These are phyloP conservation scores for Antedon mediterranea DNA, from an alignment of 53 echinoderm and acorn worm species.

Conservation along the genomic window DNA sequence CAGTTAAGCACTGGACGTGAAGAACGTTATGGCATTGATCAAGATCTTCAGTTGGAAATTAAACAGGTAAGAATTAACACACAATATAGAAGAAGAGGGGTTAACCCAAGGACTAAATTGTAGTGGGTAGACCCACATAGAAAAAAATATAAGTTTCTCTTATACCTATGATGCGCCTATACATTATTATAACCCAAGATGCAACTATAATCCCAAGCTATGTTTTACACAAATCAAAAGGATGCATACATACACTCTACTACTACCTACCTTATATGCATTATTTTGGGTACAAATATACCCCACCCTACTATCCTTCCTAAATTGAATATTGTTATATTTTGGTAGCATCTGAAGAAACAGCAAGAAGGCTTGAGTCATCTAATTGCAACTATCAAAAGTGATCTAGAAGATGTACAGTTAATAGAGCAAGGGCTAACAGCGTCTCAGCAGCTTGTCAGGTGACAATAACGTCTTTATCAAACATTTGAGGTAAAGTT, in stretches of 20 bases:
- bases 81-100: neutral
- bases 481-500: neutral
- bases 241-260: no score
- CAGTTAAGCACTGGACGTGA: slow-evolving; percentile 44
- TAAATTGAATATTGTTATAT: no score
- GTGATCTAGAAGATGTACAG: slow-evolving; percentile 65
- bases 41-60: slow-evolving; percentile 81
- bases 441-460: neutral
- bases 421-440: slow-evolving; percentile 76
- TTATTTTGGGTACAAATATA: no score
- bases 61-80: slow-evolving; percentile 36
- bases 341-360: slow-evolving; percentile 64
- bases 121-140: no score
- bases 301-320: no score
- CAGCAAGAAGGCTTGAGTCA: slow-evolving; percentile 91
- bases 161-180: no score
- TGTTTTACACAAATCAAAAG: no score
- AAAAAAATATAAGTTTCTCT: no score
- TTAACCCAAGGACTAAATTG: no score
- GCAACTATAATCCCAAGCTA: no score
- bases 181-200: no score
- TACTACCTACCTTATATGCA: no score
- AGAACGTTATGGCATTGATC: slow-evolving; percentile 52
- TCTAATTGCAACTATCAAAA: slow-evolving; percentile 66
- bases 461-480: neutral